Percentiles rank a stretch among this genome's conserved stretches.
Evolutionary conservation across 2,113 vertebrate genomes (phyloP).

Genomic region (Mustela lutreola): DNA sequence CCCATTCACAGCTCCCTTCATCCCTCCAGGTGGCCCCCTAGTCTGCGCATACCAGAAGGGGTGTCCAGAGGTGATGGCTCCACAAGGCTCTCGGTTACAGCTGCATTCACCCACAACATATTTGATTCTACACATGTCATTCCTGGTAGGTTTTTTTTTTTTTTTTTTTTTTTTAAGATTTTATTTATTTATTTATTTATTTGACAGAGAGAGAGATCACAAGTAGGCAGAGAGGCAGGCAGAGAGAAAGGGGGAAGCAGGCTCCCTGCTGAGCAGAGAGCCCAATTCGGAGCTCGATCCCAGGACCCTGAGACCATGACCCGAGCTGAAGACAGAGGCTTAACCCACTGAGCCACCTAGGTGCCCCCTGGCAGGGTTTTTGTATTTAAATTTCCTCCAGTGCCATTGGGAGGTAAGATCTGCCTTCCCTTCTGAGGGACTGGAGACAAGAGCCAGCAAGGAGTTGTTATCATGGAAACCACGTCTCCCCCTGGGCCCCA

Average conservation of each 20-base stretch:
- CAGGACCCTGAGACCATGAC: no score
- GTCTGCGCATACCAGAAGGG: neutral
- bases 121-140: neutral
- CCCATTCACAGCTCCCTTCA: accelerated
- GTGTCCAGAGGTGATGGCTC: accelerated
- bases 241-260: no score
- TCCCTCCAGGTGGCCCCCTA: neutral
- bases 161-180: no score
- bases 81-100: neutral
- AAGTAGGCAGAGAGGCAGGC: no score
- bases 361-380: neutral
- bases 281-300: accelerated
- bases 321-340: no score
- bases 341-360: no score
- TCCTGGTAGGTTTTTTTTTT: neutral
- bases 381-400: constrained; percentile 44
- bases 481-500: constrained; percentile 70
- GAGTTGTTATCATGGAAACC: constrained; percentile 80
- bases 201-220: no score
- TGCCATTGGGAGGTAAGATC: neutral
- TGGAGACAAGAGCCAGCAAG: neutral
- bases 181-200: no score
- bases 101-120: accelerated
- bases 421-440: neutral
- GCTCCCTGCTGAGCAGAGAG: no score